phyloP scores from a whole-genome alignment of 2,888 invertebrate species.

The Microdon myrmicae region DNA sequence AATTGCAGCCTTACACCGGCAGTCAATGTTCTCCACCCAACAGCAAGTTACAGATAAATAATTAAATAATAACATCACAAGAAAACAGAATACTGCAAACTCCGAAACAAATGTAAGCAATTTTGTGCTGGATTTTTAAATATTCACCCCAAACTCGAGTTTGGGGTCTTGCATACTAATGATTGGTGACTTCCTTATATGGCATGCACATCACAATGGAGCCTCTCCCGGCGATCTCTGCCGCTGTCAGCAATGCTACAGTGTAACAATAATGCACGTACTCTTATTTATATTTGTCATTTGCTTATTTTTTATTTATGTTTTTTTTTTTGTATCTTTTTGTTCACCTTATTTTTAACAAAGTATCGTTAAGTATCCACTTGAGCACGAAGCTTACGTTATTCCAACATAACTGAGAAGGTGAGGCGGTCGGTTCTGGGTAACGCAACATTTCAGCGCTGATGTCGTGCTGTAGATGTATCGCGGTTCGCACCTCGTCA shows the following conservation, averaged over 20 bases:
- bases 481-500: conserved; percentile 33
- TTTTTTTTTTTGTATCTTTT: conserved; percentile 9
- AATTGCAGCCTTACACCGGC: not conserved
- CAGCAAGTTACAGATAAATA: conserved; percentile 21
- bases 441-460: conserved; percentile 6
- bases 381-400: conserved; percentile 33
- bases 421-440: conserved; percentile 47
- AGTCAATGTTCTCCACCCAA: not conserved
- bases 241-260: conserved; percentile 11
- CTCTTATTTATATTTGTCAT: no score
- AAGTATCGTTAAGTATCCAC: conserved; percentile 42
- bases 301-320: conserved; percentile 1
- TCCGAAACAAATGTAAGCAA: not conserved
- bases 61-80: conserved; percentile 26
- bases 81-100: conserved; percentile 3
- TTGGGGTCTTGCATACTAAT: conserved; percentile 44
- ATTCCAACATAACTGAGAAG: conserved; percentile 24
- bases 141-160: conserved; percentile 38
- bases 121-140: conserved; percentile 31
- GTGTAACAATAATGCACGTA: conserved; percentile 11
- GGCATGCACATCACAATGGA: conserved; percentile 49
- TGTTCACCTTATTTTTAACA: no score
- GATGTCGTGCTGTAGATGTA: conserved; percentile 23
- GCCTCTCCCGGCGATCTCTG: conserved; percentile 30
- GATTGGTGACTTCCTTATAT: conserved; percentile 37